Evolutionary conservation across 2,888 invertebrate genomes (phyloP).

Genomic region (Sipha maydis): DNA sequence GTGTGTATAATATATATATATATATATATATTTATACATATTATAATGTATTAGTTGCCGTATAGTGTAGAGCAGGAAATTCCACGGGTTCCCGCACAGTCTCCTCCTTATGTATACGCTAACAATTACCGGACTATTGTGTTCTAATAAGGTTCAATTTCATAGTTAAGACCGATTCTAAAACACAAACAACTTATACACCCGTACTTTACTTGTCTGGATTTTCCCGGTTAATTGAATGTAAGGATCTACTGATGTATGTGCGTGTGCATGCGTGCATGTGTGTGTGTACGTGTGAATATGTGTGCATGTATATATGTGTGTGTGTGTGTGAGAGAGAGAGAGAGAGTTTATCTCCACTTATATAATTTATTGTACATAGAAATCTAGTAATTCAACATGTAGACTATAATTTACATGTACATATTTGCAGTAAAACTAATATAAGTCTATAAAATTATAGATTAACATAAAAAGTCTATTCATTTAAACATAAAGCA

Average conservation of each 20-base stretch:
- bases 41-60: too few species aligned
- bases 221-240: not conserved
- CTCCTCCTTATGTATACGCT: not conserved
- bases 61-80: not conserved
- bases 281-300: too few species aligned
- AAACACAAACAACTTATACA: conserved; percentile 16
- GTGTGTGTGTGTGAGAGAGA: not conserved
- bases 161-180: conserved; percentile 42
- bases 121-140: conserved; percentile 53
- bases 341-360: too few species aligned
- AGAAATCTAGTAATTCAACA: too few species aligned
- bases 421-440: too few species aligned
- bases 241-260: not conserved
- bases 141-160: conserved; percentile 53
- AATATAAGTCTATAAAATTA: too few species aligned
- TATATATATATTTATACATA: too few species aligned
- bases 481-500: too few species aligned
- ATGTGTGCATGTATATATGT: not conserved
- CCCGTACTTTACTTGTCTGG: not conserved
- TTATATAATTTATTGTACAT: too few species aligned
- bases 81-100: conserved; percentile 18
- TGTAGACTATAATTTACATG: too few species aligned
- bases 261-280: not conserved
- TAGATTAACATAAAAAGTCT: too few species aligned
- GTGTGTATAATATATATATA: too few species aligned